Percentiles rank a stretch among this genome's conserved stretches.
Evolutionary conservation across 2,113 vertebrate genomes (phyloP).

Genomic region (Hippocampus abdominalis): DNA sequence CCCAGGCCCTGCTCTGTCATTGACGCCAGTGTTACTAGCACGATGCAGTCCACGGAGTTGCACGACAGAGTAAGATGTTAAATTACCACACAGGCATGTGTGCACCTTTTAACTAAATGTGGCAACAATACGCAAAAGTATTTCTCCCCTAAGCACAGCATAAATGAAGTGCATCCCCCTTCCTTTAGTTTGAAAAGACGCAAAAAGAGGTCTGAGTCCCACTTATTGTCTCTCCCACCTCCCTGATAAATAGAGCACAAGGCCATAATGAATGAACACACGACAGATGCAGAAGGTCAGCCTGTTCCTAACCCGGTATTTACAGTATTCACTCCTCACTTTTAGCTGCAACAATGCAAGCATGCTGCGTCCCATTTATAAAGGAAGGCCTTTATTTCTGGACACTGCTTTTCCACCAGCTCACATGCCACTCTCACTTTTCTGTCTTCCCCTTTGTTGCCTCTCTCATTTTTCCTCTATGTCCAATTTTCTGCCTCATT

Average conservation of each 20-base stretch:
- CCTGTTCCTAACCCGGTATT: conserved; percentile 54
- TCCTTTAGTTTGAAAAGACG: conserved; percentile 9
- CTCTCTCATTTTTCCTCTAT: conserved; percentile 41
- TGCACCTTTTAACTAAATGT: conserved; percentile 17
- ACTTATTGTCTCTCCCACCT: conserved; percentile 41
- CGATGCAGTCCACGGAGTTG: conserved; percentile 58
- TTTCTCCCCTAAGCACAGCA: not conserved
- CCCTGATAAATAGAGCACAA: conserved; percentile 56
- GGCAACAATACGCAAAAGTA: conserved; percentile 13
- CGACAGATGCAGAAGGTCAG: conserved; percentile 54
- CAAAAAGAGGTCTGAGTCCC: conserved; percentile 29
- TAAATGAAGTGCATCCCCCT: not conserved
- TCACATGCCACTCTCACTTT: conserved; percentile 18
- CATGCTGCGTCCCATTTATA: conserved; percentile 54
- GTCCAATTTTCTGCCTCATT: conserved; percentile 68
- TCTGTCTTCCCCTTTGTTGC: conserved; percentile 23
- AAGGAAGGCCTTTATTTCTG: conserved; percentile 47
- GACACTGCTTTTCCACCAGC: conserved; percentile 38
- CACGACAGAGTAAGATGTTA: conserved; percentile 66
- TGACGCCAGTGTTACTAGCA: conserved; percentile 65
- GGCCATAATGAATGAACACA: conserved; percentile 63
- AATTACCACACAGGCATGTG: conserved; percentile 34
- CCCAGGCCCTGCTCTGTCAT: conserved; percentile 68
- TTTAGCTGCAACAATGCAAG: conserved; percentile 57
- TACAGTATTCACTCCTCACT: conserved; percentile 36